Evolutionary conservation across 2,113 vertebrate species (phyloP), one percentile per base, ranked within the genome.

Genomic region (Lamprotornis superbus): DNA sequence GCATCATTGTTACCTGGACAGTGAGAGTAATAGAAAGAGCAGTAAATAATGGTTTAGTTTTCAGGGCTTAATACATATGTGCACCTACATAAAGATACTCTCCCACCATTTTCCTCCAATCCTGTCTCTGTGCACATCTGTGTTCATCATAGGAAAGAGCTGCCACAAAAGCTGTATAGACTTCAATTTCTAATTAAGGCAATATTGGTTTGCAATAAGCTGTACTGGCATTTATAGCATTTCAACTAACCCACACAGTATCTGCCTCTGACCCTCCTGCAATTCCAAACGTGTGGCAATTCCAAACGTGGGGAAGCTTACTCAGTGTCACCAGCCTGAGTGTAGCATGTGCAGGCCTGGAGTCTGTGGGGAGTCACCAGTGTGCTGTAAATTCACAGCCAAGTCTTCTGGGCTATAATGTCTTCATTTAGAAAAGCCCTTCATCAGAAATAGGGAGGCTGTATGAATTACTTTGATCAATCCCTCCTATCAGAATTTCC

Each of bases 301-400:
- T 40, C 39, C 40, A 42, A 42, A n/a, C 18, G 1, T 4, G 81
- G 59, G 56, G 73, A 74, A 42, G 8, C 33, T 49, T 35, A 0
- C 39, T 35, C 23, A 16, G 22, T 52, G 79, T 81, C 83, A 55
- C 21, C 49, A 57, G 56, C 53, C 92, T 25, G 47, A 39, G 44
- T 9, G 47, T 5, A 61, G 22, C 20, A 4, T 2, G 25, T 50
- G 64, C 64, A 47, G 46, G 30, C 31, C 23, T 24, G 56, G 28
- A 74, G 46, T n/a, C 76, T 15, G 20, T 37, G 61, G 24, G 30
- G 39, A 64, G 57, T 73, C 79, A 44, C 82, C 53, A 40, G 35
- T 5, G 67, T 65, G 90, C 19, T 73, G 63, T 91, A 93, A 96
- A 96, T 88, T 92, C 63, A 69, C 85, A 87, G 57, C 28, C 64